Base-by-base conservation (phyloP, 2,797 vertebrate genomes). In the Nasua narica region DNA sequence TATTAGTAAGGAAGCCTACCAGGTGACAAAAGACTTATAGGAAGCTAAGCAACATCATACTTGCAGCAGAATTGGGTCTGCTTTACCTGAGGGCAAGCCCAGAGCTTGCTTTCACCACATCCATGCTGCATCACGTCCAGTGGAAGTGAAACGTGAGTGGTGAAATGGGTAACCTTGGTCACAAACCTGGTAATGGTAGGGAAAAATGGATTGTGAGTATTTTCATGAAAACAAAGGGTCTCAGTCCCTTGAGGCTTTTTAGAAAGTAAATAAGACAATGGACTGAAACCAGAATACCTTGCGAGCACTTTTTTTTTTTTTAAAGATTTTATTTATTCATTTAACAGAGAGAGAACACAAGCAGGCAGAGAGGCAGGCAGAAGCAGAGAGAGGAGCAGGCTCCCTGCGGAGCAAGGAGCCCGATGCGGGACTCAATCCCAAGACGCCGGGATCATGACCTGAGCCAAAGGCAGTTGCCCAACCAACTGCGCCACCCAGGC, bases 181-280 rank as follows among this genome's bases (percentile, higher is more conserved):
- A 21, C 23, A 69, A 91, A 16, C 12, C 87, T 65, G 78, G 58
- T 52, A 60, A 43, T 21, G 16, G 43, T 7, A 82, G 58, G 14
- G 3, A 62, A 35, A n/a, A 76, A 19, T 18, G 2, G 74, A 23
- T 65, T n/a, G 13, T 50, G 65, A 93, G 27, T 70, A 40, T 70
- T 85, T 87, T 72, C 81, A 27, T 69, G 65, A 60, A 65, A 92
- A 62, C 19, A n/a, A 9, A 23, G 15, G 18, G 3, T n/a, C 14
- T 82, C 14, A n/a, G 60, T 29, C 16, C 25, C 9, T 0, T 2
- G 7, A 85, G 18, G 23, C n/a, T 70, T 78, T 88, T 7, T 67
- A 87, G 62, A 69, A 85, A 87, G 21, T 46, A 60, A 92, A 46
- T 10, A 81, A 43, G 52, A 11, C 67, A n/a, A 43, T 48, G 56